Evolutionary conservation across 2,797 vertebrate genomes (phyloP).

Genomic region (Sebastiscus albofasciatus): DNA sequence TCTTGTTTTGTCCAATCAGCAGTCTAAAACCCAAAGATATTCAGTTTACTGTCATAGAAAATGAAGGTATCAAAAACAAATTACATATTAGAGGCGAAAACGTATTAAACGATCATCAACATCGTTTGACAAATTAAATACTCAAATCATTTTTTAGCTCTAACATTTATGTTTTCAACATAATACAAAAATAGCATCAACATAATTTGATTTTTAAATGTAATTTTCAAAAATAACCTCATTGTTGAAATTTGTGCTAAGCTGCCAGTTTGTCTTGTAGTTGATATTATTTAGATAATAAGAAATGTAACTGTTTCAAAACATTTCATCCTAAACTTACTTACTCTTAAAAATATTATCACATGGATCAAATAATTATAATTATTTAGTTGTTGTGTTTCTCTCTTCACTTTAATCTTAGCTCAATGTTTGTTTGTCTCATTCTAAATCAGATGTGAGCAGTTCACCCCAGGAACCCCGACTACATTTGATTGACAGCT

Average conservation of each 20-base stretch:
- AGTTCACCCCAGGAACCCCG: background rate
- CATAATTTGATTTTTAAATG: background rate
- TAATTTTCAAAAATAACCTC: background rate
- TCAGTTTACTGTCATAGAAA: background rate
- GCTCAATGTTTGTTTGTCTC: background rate
- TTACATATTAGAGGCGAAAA: background rate
- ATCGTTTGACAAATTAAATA: too few species aligned
- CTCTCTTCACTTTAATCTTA: background rate
- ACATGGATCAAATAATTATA: background rate
- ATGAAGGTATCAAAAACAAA: background rate
- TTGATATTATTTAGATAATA: background rate
- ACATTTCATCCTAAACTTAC: background rate
- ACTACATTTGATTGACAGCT: constrained; percentile 46
- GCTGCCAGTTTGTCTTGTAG: background rate
- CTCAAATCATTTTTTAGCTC: too few species aligned
- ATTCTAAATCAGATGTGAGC: background rate
- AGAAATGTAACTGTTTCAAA: background rate
- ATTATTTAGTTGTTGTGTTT: background rate
- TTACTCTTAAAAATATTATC: background rate
- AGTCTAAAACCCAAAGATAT: background rate
- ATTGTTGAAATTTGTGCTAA: background rate
- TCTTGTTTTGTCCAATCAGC: background rate
- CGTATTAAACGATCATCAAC: too few species aligned
- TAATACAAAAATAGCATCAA: background rate
- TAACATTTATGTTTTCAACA: background rate